Evolutionary conservation across 2,797 vertebrate species (phyloP).

Genomic region (Siniperca obscura): DNA sequence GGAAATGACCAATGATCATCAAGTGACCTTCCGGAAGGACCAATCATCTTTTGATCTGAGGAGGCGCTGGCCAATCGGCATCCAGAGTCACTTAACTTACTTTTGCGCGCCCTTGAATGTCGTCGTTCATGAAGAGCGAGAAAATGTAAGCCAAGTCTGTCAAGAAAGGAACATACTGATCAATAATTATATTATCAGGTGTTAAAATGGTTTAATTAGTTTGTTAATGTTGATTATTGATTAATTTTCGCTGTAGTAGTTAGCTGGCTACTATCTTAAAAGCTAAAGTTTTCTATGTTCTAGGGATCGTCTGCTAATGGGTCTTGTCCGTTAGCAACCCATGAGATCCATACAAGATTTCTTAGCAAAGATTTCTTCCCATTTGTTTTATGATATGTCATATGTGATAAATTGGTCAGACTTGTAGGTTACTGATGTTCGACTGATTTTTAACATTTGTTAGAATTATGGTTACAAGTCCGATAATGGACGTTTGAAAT

Average conservation of each 20-base stretch:
- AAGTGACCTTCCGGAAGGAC: background rate
- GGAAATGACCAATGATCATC: constrained; percentile 12
- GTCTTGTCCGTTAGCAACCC: background rate
- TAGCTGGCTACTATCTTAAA: background rate
- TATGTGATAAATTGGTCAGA: background rate
- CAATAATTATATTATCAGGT: background rate
- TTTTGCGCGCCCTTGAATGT: constrained; percentile 16
- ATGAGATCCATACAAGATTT: too few species aligned
- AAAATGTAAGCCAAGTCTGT: fast-evolving
- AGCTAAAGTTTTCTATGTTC: background rate
- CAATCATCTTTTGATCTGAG: constrained; percentile 43
- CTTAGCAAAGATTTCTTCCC: background rate
- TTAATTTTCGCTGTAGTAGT: background rate
- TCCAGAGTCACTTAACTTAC: fast-evolving
- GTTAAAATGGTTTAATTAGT: background rate
- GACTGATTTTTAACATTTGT: background rate
- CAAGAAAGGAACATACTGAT: background rate
- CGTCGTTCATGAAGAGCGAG: fast-evolving
- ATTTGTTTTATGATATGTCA: background rate
- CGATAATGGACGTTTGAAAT: background rate
- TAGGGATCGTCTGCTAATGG: background rate
- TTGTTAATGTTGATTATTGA: background rate
- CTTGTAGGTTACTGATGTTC: background rate
- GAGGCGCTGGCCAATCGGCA: constrained; percentile 33
- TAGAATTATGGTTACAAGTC: background rate